phyloP scores from a whole-genome alignment of 2,797 vertebrate species.

The Spinus pinus region DNA sequence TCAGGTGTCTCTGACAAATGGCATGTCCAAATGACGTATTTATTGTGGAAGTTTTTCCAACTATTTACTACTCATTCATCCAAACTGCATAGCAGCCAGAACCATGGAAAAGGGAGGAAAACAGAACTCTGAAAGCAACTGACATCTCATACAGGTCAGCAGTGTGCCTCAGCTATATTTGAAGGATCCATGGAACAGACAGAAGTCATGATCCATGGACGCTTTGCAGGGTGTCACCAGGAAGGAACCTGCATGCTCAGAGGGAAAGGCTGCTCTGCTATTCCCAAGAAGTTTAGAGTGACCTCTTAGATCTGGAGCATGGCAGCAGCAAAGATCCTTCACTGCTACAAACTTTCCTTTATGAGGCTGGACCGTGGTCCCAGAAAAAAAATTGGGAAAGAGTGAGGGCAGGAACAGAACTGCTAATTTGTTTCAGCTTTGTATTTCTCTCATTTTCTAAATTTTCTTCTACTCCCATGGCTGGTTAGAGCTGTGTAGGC shows the following conservation, averaged over 20 bases:
- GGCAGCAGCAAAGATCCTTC: not conserved
- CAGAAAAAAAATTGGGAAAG: not conserved
- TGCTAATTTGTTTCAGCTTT: slow-evolving; percentile 2
- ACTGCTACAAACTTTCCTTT: not conserved
- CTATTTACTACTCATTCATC: not conserved
- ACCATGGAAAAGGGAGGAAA: slow-evolving; percentile 11
- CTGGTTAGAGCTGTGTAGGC: not conserved
- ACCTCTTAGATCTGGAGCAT: not conserved
- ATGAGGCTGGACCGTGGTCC: not conserved
- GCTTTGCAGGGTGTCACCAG: accelerated
- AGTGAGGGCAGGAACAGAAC: not conserved
- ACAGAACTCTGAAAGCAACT: not conserved
- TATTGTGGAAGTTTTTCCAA: not conserved
- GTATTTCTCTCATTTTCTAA: not conserved
- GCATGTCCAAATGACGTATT: not conserved
- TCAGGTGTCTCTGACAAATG: not conserved
- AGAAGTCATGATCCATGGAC: not conserved
- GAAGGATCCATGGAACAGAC: not conserved
- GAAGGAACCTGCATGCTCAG: not conserved
- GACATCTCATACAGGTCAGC: not conserved
- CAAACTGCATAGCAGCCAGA: slow-evolving; percentile 7
- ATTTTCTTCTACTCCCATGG: not conserved
- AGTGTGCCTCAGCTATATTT: not conserved
- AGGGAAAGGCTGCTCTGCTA: not conserved
- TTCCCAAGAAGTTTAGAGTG: not conserved